These are phyloP conservation scores for Otolemur crassicaudatus DNA, from an alignment of 2,797 vertebrate genomes.

Conservation along the genomic window DNA sequence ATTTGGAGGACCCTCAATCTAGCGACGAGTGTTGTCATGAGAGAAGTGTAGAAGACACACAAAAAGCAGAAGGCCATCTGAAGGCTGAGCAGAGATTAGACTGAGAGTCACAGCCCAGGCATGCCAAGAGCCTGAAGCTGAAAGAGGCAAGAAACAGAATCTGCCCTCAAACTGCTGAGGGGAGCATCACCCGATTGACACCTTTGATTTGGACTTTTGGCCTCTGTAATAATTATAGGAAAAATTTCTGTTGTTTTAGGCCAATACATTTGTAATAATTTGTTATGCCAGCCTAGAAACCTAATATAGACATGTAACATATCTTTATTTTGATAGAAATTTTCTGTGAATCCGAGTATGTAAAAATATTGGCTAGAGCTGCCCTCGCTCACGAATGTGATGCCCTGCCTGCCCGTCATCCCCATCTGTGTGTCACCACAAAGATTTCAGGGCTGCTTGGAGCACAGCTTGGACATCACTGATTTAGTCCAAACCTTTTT, in stretches of 20 bases:
- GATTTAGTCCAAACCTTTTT: neutral
- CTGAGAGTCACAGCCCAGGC: neutral
- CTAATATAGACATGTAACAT: neutral
- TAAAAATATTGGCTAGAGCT: neutral
- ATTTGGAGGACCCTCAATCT: neutral
- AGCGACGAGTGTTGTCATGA: neutral
- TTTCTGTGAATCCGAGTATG: neutral
- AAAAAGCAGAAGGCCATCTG: neutral
- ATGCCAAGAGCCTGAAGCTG: neutral
- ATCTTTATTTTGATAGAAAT: neutral
- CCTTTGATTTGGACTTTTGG: neutral
- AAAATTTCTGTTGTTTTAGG: neutral
- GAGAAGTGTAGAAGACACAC: neutral
- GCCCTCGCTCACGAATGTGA: neutral
- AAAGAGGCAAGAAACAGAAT: neutral
- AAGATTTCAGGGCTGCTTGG: neutral
- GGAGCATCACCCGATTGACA: neutral
- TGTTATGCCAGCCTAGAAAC: neutral
- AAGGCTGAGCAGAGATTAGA: neutral
- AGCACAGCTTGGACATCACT: neutral
- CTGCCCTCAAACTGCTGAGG: neutral
- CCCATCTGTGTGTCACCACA: neutral
- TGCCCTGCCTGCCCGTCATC: rapidly evolving
- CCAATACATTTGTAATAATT: neutral
- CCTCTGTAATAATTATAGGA: neutral